These are phyloP conservation scores for Amblyteles armatorius DNA, from an alignment of 2,888 invertebrate genomes.

Conservation along the genomic window DNA sequence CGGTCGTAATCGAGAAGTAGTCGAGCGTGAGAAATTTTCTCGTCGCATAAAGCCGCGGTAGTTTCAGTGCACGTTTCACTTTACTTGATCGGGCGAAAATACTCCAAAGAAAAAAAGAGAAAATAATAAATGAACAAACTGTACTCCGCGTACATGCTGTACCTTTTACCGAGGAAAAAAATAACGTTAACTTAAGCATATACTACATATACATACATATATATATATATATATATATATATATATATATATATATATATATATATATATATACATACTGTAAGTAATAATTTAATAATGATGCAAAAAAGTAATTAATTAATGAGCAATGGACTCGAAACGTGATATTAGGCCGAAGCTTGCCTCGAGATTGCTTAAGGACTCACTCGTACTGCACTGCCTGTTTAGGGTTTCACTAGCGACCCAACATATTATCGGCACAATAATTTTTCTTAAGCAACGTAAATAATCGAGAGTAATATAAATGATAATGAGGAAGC, in stretches of 20 bases:
- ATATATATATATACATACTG: conserved; percentile 70
- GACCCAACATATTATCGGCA: conserved; percentile 85
- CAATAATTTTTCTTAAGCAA: conserved; percentile 85
- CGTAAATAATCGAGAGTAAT: conserved; percentile 74
- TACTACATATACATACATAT: conserved; percentile 55
- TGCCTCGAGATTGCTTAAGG: conserved; percentile 85
- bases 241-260: conserved; percentile 60
- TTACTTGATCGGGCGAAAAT: conserved; percentile 68
- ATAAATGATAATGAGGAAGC: conserved; percentile 57
- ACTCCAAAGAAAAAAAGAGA: conserved; percentile 80
- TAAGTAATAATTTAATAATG: conserved; percentile 79
- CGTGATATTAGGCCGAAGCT: conserved; percentile 85
- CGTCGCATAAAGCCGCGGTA: conserved; percentile 22
- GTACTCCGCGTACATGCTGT: conserved; percentile 79
- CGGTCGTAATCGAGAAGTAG: conserved; percentile 39
- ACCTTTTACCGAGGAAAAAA: conserved; percentile 75
- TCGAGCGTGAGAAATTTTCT: conserved; percentile 15
- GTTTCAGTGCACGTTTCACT: conserved; percentile 8
- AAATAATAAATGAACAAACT: conserved; percentile 68
- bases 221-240: conserved; percentile 18
- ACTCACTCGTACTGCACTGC: conserved; percentile 85
- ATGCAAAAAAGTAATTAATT: conserved; percentile 76
- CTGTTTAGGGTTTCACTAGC: conserved; percentile 84
- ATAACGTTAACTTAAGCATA: conserved; percentile 80
- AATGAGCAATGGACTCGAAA: conserved; percentile 84